A percentile compares a stretch with the other conserved stretches of the same genome.
Conservation (phyloP, 2,113 vertebrate species). For the Hyaena hyaena region DNA sequence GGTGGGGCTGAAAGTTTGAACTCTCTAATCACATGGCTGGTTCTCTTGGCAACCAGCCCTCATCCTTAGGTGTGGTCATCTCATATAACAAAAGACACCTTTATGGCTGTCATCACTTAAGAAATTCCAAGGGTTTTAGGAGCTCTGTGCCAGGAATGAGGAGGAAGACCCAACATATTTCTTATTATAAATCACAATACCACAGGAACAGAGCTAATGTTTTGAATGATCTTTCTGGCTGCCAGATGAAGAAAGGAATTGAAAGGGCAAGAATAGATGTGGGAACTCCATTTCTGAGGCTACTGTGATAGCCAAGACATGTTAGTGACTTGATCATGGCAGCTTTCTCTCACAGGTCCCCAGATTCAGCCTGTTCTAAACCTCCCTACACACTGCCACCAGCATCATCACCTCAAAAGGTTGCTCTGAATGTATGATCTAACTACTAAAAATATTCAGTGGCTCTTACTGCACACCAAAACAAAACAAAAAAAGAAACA, state of each 20-base stretch:
- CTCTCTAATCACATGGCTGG: neutral
- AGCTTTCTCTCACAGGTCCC: neutral
- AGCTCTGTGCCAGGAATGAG: neutral
- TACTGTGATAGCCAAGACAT: neutral
- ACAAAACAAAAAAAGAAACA: neutral
- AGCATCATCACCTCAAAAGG: neutral
- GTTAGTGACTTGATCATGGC: neutral
- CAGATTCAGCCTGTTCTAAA: neutral
- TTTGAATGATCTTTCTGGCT: neutral
- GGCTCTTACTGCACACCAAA: neutral
- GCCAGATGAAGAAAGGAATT: neutral
- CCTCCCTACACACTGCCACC: neutral
- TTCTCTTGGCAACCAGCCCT: neutral
- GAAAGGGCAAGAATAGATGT: neutral
- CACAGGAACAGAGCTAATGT: neutral
- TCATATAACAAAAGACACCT: neutral
- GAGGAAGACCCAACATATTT: neutral
- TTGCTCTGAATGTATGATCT: neutral
- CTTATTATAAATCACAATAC: neutral
- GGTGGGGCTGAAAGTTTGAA: neutral
- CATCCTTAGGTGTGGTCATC: neutral
- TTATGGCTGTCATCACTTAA: neutral
- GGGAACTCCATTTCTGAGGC: neutral
- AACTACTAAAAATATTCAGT: neutral
- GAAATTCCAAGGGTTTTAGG: constrained; percentile 9